Percentiles rank a stretch among this genome's conserved stretches.
phyloP scores from a whole-genome alignment of 2,888 invertebrate genomes.

The Drosophila meridiana region DNA sequence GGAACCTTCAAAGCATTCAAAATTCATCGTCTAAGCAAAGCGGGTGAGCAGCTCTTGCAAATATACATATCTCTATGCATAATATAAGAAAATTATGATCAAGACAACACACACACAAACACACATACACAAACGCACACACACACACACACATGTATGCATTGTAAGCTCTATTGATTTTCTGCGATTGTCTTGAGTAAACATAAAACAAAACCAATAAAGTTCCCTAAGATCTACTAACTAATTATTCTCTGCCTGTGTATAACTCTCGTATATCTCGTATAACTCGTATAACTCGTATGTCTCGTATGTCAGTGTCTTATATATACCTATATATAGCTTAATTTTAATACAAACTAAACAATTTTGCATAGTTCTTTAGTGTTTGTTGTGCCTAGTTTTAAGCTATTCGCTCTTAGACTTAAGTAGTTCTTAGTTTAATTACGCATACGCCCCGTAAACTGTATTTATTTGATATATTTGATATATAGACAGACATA shows the following conservation, averaged over 20 bases:
- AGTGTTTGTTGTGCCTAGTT: slow-evolving; percentile 18
- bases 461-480: slow-evolving; percentile 4
- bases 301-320: slow-evolving; percentile 39
- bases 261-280: slow-evolving; percentile 9
- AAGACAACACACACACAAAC: slow-evolving; percentile 25
- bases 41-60: slow-evolving; percentile 68
- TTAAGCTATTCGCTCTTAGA: slow-evolving; percentile 7
- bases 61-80: background rate
- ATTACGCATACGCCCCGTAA: slow-evolving; percentile 26
- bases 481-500: background rate
- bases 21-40: slow-evolving; percentile 83
- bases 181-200: slow-evolving; percentile 73
- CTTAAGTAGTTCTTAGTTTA: slow-evolving; percentile 20
- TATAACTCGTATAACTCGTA: slow-evolving; percentile 24
- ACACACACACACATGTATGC: slow-evolving; percentile 35
- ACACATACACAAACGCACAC: slow-evolving; percentile 8
- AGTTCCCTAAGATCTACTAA: slow-evolving; percentile 18
- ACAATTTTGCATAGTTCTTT: slow-evolving; percentile 5
- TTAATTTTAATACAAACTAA: background rate
- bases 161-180: slow-evolving; percentile 68
- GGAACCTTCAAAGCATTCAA: slow-evolving; percentile 77
- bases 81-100: slow-evolving; percentile 29
- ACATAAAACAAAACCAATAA: slow-evolving; percentile 8
- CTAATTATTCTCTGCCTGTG: slow-evolving; percentile 41
- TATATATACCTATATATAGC: slow-evolving; percentile 24